Evolutionary conservation across 2,113 vertebrate species (phyloP).

Genomic region (Sebastes schlegelii): DNA sequence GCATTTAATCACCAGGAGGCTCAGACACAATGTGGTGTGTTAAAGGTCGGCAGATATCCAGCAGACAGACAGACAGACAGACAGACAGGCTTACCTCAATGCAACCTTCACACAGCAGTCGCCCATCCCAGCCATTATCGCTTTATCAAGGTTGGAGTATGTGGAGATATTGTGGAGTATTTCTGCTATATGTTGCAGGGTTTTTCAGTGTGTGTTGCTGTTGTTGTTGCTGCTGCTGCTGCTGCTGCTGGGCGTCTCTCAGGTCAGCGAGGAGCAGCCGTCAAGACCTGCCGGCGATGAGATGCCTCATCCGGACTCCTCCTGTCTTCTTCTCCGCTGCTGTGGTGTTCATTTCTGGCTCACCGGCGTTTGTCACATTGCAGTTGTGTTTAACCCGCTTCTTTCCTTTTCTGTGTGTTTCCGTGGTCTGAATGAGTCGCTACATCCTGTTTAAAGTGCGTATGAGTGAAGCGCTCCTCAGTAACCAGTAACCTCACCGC

Average conservation of each 20-base stretch:
- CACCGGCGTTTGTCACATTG: constrained; percentile 43
- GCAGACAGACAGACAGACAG: constrained; percentile 51
- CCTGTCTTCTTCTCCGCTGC: constrained; percentile 44
- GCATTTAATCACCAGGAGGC: constrained; percentile 34
- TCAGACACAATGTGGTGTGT: constrained; percentile 69
- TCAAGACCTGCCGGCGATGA: constrained; percentile 71
- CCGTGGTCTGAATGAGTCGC: constrained; percentile 20
- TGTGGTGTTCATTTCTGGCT: constrained; percentile 55
- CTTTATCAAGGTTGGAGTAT: neutral
- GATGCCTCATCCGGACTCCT: constrained; percentile 51
- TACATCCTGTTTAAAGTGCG: constrained; percentile 76
- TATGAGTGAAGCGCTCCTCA: constrained; percentile 35
- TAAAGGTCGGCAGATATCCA: constrained; percentile 54
- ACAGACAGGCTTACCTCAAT: constrained; percentile 80
- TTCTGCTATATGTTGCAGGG: constrained; percentile 1
- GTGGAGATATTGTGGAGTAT: constrained; percentile 4
- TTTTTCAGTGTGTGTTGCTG: constrained; percentile 18
- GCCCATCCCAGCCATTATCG: constrained; percentile 81
- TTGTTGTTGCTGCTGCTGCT: constrained; percentile 17
- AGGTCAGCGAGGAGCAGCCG: constrained; percentile 70
- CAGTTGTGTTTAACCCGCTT: constrained; percentile 2
- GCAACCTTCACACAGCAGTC: constrained; percentile 87
- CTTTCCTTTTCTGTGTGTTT: neutral
- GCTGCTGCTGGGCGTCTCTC: constrained; percentile 51
- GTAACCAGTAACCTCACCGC: constrained; percentile 32